These are phyloP conservation scores for Alethe diademata DNA, from an alignment of 2,113 vertebrate genomes.

Conservation along the genomic window DNA sequence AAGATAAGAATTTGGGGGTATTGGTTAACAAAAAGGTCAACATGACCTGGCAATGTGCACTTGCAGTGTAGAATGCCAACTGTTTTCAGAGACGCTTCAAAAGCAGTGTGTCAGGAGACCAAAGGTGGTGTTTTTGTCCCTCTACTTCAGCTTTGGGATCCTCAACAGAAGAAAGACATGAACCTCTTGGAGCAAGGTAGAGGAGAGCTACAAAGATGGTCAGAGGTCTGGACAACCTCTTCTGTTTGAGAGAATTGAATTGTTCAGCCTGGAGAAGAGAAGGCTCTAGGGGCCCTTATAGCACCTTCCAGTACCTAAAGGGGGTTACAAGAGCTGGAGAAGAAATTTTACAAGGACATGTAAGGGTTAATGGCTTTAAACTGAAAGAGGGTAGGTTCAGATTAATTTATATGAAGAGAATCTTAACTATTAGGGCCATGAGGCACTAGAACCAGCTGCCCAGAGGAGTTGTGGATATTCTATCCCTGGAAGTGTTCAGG, in stretches of 20 bases:
- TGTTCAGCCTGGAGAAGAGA: neutral
- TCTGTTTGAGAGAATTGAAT: neutral
- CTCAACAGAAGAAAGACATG: neutral
- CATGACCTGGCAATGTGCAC: neutral
- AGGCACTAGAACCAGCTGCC: neutral
- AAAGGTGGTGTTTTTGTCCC: accelerated
- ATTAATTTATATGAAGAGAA: neutral
- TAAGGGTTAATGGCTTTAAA: neutral
- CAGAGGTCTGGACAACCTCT: neutral
- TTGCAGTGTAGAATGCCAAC: neutral
- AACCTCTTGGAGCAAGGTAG: neutral
- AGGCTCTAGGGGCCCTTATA: neutral
- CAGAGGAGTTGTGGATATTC: neutral
- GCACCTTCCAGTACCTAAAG: neutral
- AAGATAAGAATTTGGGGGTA: neutral
- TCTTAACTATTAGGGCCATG: neutral
- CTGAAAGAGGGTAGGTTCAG: neutral
- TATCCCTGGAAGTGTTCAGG: neutral
- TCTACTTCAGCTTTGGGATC: neutral
- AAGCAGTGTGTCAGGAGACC: neutral
- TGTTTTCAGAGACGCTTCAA: neutral
- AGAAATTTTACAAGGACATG: neutral
- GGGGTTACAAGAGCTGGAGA: neutral
- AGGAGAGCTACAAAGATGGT: neutral
- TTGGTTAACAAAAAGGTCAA: neutral